Evolutionary conservation across 2,797 vertebrate species (phyloP), one percentile per base, ranked within the genome.

Genomic region (Emydoidea blandingii): DNA sequence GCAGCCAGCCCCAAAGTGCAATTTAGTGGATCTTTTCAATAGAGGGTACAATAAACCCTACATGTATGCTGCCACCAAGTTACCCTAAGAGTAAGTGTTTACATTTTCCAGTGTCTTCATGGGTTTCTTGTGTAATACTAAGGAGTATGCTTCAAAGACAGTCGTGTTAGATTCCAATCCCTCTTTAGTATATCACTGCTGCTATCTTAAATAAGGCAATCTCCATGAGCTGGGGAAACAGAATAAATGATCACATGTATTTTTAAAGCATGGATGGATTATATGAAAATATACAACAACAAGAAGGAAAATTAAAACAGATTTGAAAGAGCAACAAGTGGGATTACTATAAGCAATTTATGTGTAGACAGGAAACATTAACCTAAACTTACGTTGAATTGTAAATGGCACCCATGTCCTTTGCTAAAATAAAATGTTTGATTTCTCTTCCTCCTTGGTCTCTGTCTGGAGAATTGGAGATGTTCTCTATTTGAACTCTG

Each of bases 111-210:
- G 74, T 87, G 87, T 94, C 95, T 62, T 93, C 87, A 94, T 11
- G 52, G 79, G 90, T 79, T 96, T 49, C 93, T 94, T 82, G 87
- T 44, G 89, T 74, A 96, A 93, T 25, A 9, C 86, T 49, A 83
- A 54, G 18, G 87, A 95, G 86, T 81, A 83, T 81, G 88, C 89
- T 93, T 96, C 86, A 83, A 94, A 94, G 85, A 50, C 86, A 92
- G 90, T 81, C 92, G 83, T 83, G 56, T 91, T 81, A 93, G 79
- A 83, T 79, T 95, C 88, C 86, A 89, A 82, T 90, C 90, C 90
- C 52, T 85, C 92, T 95, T 96, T 97, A 87, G 95, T 97, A 90
- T 41, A 83, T 85, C 34, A 54, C 83, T 95, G 92, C 16, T 54
- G 19, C 53, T 54, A 8, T 54, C 53, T 54, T 54, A 54, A 54